Base-by-base conservation (phyloP, 1,140 invertebrate genomes). In the Helicoverpa zea region DNA sequence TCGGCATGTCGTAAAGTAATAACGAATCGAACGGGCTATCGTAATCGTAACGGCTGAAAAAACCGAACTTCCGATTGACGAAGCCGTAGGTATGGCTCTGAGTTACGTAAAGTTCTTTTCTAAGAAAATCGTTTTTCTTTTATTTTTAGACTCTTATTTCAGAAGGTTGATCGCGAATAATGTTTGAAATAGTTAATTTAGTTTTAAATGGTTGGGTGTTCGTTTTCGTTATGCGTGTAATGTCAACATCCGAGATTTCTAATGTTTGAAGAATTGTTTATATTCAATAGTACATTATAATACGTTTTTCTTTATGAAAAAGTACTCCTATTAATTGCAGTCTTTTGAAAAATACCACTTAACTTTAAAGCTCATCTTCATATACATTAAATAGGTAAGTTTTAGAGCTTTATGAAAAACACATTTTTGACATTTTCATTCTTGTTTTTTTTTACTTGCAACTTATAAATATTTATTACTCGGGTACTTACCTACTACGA, bases 1-100 rank as follows among this genome's bases (percentile, higher is more conserved):
- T 78, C 82, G 81, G 73, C 81, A 79, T 82, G 70, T 79, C 61
- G 75, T 68, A 82, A 78, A 73, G 79, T 81, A 83, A 82, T 87
- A 87, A 87, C 83, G 83, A 79, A 79, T 81, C 74, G 78, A 52
- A 61, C 73, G 54, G 47, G 43, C 51, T 66, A 64, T 81, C 70
- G 66, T 54, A 70, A 70, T 82, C 49, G 70, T 76, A 82, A 81
- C 75, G 61, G 52, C 52, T 16, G 11, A 10, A 82, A 81, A 82
- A 79, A 80, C 35, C 77, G 75, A 61, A 78, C 64, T 66, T 63
- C 49, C 54, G 52, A 75, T 79, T 30, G n/a, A 29, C 23, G 47
- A 80, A 79, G 70, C 77, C 30, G 61, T 68, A 54, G 35, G 56
- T 74, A 35, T n/a, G n/a, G 63, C 35, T 30, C 70, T 52, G 29